These are phyloP conservation scores for Helicoverpa assulta DNA, from an alignment of 2,888 invertebrate species.

Conservation along the genomic window DNA sequence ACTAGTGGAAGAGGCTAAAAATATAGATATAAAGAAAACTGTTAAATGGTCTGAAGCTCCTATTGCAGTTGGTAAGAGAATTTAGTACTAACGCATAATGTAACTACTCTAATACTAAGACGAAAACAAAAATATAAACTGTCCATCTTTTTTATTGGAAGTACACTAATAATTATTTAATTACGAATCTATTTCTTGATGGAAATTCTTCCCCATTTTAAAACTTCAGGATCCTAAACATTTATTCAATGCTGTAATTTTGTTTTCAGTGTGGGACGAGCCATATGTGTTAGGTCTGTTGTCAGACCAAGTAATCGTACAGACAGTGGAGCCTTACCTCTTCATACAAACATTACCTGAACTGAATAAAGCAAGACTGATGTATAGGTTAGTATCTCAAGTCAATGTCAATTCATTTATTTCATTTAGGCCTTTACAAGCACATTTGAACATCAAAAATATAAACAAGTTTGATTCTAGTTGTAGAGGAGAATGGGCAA, in stretches of 20 bases:
- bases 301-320: constrained; percentile 95
- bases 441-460: no score
- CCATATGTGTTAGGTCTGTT: constrained; percentile 97
- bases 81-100: not conserved
- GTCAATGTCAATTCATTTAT: no score
- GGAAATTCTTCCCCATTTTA: no score
- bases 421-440: no score
- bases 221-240: no score
- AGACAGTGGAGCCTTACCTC: constrained; percentile 95
- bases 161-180: no score
- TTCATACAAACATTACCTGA: constrained; percentile 95
- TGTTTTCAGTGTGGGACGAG: constrained; percentile 95
- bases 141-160: no score
- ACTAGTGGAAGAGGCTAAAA: constrained; percentile 92
- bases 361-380: constrained; percentile 93
- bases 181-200: no score
- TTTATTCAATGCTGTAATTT: not conserved
- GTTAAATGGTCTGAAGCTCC: constrained; percentile 95
- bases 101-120: no score
- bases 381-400: constrained; percentile 87
- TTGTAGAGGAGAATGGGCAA: no score
- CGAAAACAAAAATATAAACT: no score
- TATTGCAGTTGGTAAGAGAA: constrained; percentile 90
- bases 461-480: no score
- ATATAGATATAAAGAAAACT: constrained; percentile 91